These are phyloP conservation scores for Temnothorax ravouxi DNA, from an alignment of 2,888 invertebrate species.

Conservation along the genomic window DNA sequence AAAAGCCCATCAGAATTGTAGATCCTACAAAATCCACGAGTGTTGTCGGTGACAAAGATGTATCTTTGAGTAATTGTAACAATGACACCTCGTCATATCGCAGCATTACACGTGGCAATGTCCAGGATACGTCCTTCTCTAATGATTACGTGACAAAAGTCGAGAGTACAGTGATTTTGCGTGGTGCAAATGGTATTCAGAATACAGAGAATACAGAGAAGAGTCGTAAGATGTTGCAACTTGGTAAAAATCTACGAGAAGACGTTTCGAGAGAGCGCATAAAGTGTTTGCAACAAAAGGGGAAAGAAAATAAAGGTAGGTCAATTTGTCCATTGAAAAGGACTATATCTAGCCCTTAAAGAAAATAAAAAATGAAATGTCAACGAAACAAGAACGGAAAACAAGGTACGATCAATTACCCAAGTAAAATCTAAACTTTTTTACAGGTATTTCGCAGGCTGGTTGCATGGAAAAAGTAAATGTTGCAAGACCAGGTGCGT, in stretches of 20 bases:
- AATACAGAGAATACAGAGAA: slow-evolving; percentile 45
- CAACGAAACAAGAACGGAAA: too few species aligned
- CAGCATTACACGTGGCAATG: neutral
- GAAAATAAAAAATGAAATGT: too few species aligned
- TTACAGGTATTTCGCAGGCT: too few species aligned
- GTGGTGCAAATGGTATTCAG: slow-evolving; percentile 17
- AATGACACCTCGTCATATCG: neutral
- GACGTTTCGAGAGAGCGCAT: neutral
- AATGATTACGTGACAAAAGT: neutral
- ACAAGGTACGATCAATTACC: neutral
- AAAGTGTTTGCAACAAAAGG: slow-evolving; percentile 23
- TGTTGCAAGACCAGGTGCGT: neutral
- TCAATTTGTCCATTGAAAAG: neutral
- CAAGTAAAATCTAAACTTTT: neutral
- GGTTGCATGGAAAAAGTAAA: neutral
- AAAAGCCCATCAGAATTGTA: slow-evolving; percentile 74
- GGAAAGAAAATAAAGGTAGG: slow-evolving; percentile 64
- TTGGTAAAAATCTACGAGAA: neutral
- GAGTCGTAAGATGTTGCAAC: slow-evolving; percentile 5
- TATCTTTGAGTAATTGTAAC: neutral
- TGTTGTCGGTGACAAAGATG: neutral
- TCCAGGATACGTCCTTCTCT: neutral
- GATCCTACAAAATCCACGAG: neutral
- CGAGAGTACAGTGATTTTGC: slow-evolving; percentile 20
- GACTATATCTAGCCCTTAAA: too few species aligned